These are phyloP conservation scores for Psittacula echo DNA, from an alignment of 2,797 vertebrate species.

Conservation along the genomic window DNA sequence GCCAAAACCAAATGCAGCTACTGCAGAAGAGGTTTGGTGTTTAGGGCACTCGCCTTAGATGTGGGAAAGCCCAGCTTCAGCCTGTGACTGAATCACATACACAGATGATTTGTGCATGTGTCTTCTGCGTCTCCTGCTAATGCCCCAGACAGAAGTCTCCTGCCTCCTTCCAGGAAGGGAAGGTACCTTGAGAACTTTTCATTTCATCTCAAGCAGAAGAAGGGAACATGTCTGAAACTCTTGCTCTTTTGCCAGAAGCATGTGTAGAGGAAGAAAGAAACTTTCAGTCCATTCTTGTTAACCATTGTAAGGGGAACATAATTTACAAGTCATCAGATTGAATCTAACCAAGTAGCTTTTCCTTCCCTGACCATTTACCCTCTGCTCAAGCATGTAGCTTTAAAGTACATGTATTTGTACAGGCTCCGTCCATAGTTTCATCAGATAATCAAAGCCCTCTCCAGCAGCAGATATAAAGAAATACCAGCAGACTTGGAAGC, in stretches of 20 bases:
- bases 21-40: neutral
- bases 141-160: neutral
- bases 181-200: neutral
- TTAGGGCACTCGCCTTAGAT: neutral
- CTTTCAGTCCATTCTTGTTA: neutral
- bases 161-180: neutral
- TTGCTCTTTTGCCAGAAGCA: neutral
- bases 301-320: neutral
- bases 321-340: neutral
- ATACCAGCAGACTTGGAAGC: neutral
- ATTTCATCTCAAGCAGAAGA: neutral
- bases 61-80: constrained; percentile 31
- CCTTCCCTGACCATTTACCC: neutral
- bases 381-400: neutral
- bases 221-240: neutral
- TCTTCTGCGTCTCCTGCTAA: fast-evolving
- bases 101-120: neutral
- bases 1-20: neutral
- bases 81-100: neutral
- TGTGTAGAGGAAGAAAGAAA: neutral
- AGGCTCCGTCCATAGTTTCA: neutral
- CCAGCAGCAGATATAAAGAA: neutral
- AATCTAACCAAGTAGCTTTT: neutral
- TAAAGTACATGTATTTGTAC: neutral
- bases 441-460: neutral